Conservation (phyloP, 92 coral and sea anemone genomes). For the Epizoanthus rinbou region DNA sequence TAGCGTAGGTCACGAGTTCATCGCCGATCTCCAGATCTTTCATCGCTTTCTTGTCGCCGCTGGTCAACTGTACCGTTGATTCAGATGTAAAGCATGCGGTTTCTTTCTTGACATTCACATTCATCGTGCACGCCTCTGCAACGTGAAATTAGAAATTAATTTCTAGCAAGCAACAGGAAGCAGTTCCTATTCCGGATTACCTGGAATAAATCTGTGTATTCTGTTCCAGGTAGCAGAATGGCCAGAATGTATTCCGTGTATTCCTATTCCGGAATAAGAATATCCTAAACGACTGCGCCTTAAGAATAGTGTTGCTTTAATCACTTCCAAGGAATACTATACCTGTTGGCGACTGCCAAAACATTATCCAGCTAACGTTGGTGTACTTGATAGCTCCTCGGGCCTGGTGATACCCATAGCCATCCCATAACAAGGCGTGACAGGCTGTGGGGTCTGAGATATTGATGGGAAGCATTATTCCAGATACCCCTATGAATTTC, state of each 20-base stretch:
- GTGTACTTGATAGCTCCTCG: slow-evolving; percentile 60
- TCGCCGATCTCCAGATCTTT: slow-evolving; percentile 68
- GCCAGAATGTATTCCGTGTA: too few relatives aligned
- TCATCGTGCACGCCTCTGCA: slow-evolving; percentile 66
- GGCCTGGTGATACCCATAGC: slow-evolving; percentile 71
- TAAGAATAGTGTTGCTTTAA: too few relatives aligned
- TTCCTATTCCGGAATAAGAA: too few relatives aligned
- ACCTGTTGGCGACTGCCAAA: slow-evolving; percentile 89
- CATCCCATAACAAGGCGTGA: slow-evolving; percentile 75
- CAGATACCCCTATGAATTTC: slow-evolving; percentile 51
- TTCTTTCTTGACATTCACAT: slow-evolving; percentile 48
- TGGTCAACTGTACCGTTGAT: slow-evolving; percentile 68
- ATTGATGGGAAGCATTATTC: slow-evolving; percentile 69
- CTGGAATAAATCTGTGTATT: too few relatives aligned
- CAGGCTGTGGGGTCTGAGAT: slow-evolving; percentile 47
- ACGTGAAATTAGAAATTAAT: background rate
- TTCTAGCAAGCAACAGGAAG: background rate
- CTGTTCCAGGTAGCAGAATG: too few relatives aligned
- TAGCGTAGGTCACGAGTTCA: slow-evolving; percentile 57
- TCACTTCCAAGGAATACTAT: too few relatives aligned
- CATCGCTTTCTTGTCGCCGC: slow-evolving; percentile 73
- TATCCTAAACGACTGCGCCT: too few relatives aligned
- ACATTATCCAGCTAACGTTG: slow-evolving; percentile 47
- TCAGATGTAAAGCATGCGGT: slow-evolving; percentile 72
- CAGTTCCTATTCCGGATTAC: too few relatives aligned